Percentiles rank a stretch among this genome's conserved stretches.
Evolutionary conservation across 1,140 invertebrate species (phyloP).

Genomic region (Cydia strobilella): DNA sequence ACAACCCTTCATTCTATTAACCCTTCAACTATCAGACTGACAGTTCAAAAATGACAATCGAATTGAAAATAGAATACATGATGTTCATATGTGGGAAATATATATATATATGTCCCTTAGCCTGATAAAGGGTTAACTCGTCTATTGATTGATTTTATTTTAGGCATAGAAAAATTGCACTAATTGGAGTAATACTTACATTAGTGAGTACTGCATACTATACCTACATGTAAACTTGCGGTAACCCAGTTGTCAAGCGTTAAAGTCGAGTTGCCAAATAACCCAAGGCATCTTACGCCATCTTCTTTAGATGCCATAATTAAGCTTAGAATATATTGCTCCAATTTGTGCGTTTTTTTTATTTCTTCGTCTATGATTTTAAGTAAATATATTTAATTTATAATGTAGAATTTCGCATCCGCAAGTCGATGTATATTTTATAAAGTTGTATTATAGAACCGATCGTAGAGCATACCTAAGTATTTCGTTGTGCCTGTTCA

Average conservation of each 20-base stretch:
- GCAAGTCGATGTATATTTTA: neutral
- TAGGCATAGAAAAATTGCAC: neutral
- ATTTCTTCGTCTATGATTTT: neutral
- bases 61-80: too few relatives aligned
- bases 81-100: too few relatives aligned
- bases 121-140: too few relatives aligned
- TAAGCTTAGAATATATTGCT: too few relatives aligned
- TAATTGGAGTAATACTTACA: too few relatives aligned
- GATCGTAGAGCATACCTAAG: slow-evolving; percentile 13
- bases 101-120: too few relatives aligned
- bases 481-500: slow-evolving; percentile 38
- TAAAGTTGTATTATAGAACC: neutral
- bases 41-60: too few relatives aligned
- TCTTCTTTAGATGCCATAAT: neutral
- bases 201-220: too few relatives aligned
- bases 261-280: too few relatives aligned
- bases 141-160: neutral
- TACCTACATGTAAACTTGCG: too few relatives aligned
- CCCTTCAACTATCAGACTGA: too few relatives aligned
- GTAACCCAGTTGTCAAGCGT: too few relatives aligned
- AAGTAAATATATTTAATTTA: slow-evolving; percentile 20
- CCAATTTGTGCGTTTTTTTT: neutral
- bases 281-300: neutral
- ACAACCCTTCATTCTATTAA: slow-evolving; percentile 35
- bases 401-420: neutral